These are phyloP conservation scores for Metopolophium dirhodum DNA, from an alignment of 1,140 invertebrate species.

Conservation along the genomic window DNA sequence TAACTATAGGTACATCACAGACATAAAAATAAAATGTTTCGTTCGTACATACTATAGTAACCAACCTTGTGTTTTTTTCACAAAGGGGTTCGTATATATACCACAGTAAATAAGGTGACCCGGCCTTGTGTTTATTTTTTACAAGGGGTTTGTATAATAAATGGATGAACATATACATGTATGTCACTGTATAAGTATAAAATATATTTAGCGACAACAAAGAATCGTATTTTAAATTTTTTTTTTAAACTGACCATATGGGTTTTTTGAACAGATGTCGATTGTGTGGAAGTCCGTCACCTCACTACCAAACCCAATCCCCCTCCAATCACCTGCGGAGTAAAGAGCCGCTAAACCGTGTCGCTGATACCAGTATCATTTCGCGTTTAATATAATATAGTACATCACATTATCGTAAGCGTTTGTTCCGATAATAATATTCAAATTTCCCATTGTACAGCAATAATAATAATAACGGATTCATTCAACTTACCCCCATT, in stretches of 20 bases:
- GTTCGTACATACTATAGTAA: not conserved
- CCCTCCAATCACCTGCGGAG: not conserved
- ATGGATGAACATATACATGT: not conserved
- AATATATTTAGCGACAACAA: slow-evolving; percentile 20
- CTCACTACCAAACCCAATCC: not conserved
- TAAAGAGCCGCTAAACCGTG: not conserved
- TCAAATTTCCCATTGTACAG: slow-evolving; percentile 8
- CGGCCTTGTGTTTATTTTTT: slow-evolving; percentile 12
- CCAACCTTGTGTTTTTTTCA: not conserved
- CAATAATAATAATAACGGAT: slow-evolving; percentile 61
- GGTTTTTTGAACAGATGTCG: slow-evolving; percentile 61
- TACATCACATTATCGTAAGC: not conserved
- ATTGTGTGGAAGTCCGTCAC: slow-evolving; percentile 62
- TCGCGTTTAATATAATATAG: not conserved
- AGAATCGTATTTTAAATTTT: slow-evolving; percentile 25
- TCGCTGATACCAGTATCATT: slow-evolving; percentile 24
- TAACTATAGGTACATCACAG: not conserved
- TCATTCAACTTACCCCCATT: slow-evolving; percentile 80
- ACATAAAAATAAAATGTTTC: not conserved
- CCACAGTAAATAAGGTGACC: not conserved
- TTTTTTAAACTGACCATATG: slow-evolving; percentile 46
- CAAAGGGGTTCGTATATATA: not conserved
- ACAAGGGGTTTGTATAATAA: not conserved
- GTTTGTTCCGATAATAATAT: slow-evolving; percentile 1
- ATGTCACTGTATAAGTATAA: not conserved